Evolutionary conservation across 2,797 vertebrate species (phyloP).

Genomic region (Vipera latastei): DNA sequence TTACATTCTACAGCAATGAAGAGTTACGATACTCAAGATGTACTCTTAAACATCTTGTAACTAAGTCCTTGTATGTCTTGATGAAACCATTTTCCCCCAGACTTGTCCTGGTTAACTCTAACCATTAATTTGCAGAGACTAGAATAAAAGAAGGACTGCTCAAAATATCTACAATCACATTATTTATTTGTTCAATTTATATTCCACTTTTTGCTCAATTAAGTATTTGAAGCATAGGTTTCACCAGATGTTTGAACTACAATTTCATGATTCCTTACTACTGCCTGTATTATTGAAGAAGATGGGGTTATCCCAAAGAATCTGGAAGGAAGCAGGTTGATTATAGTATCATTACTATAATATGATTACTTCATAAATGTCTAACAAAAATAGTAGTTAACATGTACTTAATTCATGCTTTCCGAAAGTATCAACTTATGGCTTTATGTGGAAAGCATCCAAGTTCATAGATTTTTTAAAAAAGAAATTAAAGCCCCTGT

Average conservation of each 20-base stretch:
- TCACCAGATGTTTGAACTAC: neutral
- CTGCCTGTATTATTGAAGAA: neutral
- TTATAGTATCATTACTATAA: neutral
- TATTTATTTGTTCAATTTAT: neutral
- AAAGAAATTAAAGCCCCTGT: neutral
- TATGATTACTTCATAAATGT: neutral
- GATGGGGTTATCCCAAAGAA: neutral
- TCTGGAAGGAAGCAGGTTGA: neutral
- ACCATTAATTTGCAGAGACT: neutral
- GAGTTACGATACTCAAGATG: neutral
- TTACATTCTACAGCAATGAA: neutral
- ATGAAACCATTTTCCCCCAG: neutral
- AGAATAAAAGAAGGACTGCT: neutral
- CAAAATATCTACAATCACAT: neutral
- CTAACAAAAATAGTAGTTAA: neutral
- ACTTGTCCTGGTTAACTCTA: neutral
- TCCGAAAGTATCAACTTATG: neutral
- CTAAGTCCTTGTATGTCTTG: neutral
- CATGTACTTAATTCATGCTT: neutral
- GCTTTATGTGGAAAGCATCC: neutral
- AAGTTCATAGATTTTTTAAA: neutral
- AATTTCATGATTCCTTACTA: neutral
- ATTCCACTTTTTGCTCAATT: neutral
- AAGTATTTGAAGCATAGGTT: neutral
- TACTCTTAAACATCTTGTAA: neutral